These are phyloP conservation scores for Erpornis zantholeuca DNA, from an alignment of 2,113 vertebrate species.

Conservation along the genomic window DNA sequence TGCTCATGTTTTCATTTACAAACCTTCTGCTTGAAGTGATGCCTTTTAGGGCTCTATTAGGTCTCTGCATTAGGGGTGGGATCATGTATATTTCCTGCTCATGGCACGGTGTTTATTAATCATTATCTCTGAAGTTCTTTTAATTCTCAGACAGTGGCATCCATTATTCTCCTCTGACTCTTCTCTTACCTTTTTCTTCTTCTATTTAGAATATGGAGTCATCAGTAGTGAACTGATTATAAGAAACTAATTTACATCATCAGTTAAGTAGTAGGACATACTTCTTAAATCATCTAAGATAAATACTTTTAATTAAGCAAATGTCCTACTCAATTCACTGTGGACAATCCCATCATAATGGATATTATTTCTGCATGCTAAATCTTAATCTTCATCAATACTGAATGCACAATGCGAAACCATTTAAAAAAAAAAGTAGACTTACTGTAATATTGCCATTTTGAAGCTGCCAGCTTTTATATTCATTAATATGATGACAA, in stretches of 20 bases:
- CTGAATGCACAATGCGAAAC: neutral
- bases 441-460: slow-evolving; percentile 9
- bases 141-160: neutral
- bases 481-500: slow-evolving; percentile 27
- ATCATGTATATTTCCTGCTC: neutral
- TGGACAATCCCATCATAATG: slow-evolving; percentile 17
- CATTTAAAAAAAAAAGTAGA: neutral
- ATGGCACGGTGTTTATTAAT: neutral
- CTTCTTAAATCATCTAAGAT: slow-evolving; percentile 38
- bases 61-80: neutral
- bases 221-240: neutral
- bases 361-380: slow-evolving; percentile 16
- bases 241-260: neutral
- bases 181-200: neutral
- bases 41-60: neutral
- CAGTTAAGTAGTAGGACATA: neutral
- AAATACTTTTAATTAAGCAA: slow-evolving; percentile 60
- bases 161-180: neutral
- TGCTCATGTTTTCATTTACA: neutral
- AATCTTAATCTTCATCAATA: slow-evolving; percentile 28
- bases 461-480: slow-evolving; percentile 18
- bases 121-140: neutral
- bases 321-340: neutral
- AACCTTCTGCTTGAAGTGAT: neutral
- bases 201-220: neutral